These are phyloP conservation scores for Upupa epops DNA, from an alignment of 2,113 vertebrate species.

Conservation along the genomic window DNA sequence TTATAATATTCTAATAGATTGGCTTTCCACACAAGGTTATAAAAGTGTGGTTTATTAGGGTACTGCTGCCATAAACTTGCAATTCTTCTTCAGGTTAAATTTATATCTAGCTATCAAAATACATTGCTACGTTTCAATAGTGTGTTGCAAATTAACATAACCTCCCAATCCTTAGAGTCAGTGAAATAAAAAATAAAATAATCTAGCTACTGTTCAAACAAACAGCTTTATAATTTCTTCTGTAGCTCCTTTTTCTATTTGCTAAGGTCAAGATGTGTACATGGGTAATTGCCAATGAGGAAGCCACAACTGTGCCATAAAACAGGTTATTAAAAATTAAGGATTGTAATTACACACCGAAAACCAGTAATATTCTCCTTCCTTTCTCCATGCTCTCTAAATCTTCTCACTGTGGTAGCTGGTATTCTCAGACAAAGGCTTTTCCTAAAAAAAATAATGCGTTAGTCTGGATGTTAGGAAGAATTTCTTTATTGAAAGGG, in stretches of 20 bases:
- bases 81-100: constrained; percentile 2
- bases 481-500: no score
- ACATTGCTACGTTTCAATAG: not conserved
- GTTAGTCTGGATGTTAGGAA: no score
- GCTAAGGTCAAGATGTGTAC: not conserved
- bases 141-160: not conserved
- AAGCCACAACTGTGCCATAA: not conserved
- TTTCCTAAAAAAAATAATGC: rapidly evolving
- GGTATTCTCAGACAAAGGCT: not conserved
- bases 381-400: not conserved
- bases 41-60: constrained; percentile 47
- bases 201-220: not conserved
- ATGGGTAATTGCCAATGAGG: not conserved
- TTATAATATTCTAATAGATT: not conserved
- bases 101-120: constrained; percentile 44
- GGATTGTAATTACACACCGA: not conserved
- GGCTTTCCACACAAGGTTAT: not conserved
- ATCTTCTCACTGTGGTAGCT: rapidly evolving
- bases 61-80: not conserved
- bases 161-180: not conserved
- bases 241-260: not conserved
- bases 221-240: not conserved
- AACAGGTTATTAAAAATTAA: constrained; percentile 26
- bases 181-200: not conserved
- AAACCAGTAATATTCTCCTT: not conserved